Evolutionary conservation across 2,888 invertebrate genomes (phyloP), one percentile per base, ranked within the genome.

Genomic region (Anthophora plumipes): DNA sequence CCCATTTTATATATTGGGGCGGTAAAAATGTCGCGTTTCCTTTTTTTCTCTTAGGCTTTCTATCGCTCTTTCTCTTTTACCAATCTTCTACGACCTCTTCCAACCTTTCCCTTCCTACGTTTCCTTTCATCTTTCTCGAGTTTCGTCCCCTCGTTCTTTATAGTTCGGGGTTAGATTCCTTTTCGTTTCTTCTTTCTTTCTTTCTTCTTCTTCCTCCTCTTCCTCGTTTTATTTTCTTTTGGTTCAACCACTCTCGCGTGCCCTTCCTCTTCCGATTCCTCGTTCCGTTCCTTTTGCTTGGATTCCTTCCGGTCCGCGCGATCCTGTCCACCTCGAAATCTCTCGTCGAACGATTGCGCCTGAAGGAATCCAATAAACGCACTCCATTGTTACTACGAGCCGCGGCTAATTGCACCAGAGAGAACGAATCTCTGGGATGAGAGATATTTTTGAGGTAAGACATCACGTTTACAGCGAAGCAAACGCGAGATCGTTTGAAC

Each of bases 1-100:
- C 82, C 86, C 85, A 86, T 87, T 86, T 87, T 87, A 87, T 88
- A 86, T 87, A 87, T 87, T 82, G 84, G 73, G 70, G 77, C 83
- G 84, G 81, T 87, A 87, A 87, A 86, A 87, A 87, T 85, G 85
- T 86, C 86, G 85, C 87, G 76, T 82, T 82, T 83, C 78, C 80
- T 66, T 77, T 77, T 80, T 71, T 74, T 37, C 48, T 11, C 31
- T 31, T 4, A 31, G 31, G 31, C 31, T 31, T 4, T 31, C 31
- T 31, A 1, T 31, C n/a, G n/a, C 31, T 31, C 31, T 31, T 4
- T 31, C 31, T 37, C 25, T 39, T 64, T 57, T 67, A 69, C 67
- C 77, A 37, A 25, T 54, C 64, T 68, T 8, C 63, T 17, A n/a
- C 50, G 64, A 66, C 39, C 48, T 63, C 57, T 14, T n/a, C 66